phyloP scores from a whole-genome alignment of 2,797 vertebrate genomes.

The Ambastaia sidthimunki region DNA sequence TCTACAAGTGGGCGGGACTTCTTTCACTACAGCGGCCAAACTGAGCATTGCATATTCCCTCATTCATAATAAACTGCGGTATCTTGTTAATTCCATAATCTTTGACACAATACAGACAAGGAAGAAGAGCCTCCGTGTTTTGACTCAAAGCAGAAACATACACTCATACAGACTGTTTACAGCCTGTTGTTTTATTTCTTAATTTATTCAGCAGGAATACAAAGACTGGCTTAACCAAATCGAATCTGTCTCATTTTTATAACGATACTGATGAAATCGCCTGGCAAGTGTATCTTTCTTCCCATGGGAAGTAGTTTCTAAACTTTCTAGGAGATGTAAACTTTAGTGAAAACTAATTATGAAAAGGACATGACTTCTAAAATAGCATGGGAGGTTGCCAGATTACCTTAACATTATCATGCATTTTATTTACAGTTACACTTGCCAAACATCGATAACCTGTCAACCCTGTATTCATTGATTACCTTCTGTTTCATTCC shows the following conservation, averaged over 20 bases:
- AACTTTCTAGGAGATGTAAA: background rate
- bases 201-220: slow-evolving; percentile 1
- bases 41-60: too few relatives aligned
- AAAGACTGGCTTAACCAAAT: background rate
- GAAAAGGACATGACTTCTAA: background rate
- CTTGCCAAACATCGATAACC: background rate
- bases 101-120: too few relatives aligned
- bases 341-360: background rate
- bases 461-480: background rate
- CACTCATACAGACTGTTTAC: slow-evolving; percentile 1
- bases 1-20: too few relatives aligned
- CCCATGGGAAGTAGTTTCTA: background rate
- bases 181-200: slow-evolving; percentile 3
- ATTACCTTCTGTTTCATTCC: background rate
- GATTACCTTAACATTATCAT: background rate
- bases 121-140: background rate
- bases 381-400: background rate
- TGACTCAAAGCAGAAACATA: background rate
- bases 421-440: background rate
- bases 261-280: slow-evolving; percentile 3
- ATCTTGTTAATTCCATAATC: too few relatives aligned
- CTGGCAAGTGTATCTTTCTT: background rate
- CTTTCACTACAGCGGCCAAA: too few relatives aligned
- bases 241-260: background rate
- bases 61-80: too few relatives aligned